Evolutionary conservation across 53 echinoderm and acorn worm genomes (phyloP).

Genomic region (Arbacia lixula): DNA sequence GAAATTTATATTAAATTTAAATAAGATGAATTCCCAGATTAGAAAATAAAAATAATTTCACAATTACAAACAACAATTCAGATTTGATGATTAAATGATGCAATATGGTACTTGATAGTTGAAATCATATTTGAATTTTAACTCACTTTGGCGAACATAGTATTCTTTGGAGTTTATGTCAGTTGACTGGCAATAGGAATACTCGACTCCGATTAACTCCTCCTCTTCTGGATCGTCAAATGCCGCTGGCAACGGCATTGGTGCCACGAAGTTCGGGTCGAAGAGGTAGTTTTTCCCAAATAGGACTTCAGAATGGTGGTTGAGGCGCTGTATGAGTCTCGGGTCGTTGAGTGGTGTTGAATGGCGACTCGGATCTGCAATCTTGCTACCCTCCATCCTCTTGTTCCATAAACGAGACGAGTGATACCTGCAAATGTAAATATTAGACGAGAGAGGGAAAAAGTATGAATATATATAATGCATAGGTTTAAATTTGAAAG

Average conservation of each 20-base stretch:
- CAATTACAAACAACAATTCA: slow-evolving; percentile 16
- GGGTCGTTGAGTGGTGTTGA: background rate
- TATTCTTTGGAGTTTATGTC: slow-evolving; percentile 26
- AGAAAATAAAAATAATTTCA: background rate
- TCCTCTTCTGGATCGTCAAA: slow-evolving; percentile 16
- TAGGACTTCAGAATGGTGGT: slow-evolving; percentile 10
- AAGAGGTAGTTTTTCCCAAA: slow-evolving; percentile 28
- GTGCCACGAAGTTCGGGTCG: slow-evolving; percentile 37
- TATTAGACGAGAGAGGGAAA: slow-evolving; percentile 8
- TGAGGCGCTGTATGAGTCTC: slow-evolving; percentile 14
- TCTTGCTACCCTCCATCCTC: slow-evolving; percentile 20
- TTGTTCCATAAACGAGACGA: slow-evolving; percentile 29
- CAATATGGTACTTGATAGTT: slow-evolving; percentile 4
- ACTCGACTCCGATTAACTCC: slow-evolving; percentile 30
- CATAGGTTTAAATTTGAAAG: too few species aligned
- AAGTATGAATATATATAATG: slow-evolving; percentile 15
- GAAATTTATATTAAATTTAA: too few species aligned
- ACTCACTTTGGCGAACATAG: slow-evolving; percentile 11
- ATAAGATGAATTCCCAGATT: too few species aligned
- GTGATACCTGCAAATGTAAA: slow-evolving; percentile 34
- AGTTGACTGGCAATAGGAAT: slow-evolving; percentile 22
- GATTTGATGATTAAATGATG: slow-evolving; percentile 15
- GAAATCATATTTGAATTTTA: slow-evolving; percentile 13
- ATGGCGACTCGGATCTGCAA: background rate
- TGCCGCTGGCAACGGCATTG: slow-evolving; percentile 33